A percentile compares a stretch with the other conserved stretches of the same genome.
phyloP scores from a whole-genome alignment of 2,113 vertebrate species.

The Falcunculus frontatus region DNA sequence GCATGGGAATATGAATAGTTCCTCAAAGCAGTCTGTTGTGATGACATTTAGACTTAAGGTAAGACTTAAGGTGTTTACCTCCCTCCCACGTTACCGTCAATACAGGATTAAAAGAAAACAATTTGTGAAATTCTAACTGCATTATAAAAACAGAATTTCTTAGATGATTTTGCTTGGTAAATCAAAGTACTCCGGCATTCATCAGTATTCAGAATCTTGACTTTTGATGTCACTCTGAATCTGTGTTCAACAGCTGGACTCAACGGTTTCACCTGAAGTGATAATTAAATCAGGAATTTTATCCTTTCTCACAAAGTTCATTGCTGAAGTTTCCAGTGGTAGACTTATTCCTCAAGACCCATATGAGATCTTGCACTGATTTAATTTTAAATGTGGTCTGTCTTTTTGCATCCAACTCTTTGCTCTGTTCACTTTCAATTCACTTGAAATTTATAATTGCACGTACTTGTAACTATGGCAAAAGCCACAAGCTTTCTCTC shows the following conservation, averaged over 20 bases:
- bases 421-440: background rate
- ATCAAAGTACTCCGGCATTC: background rate
- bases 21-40: background rate
- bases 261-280: background rate
- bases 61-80: background rate
- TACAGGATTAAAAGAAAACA: background rate
- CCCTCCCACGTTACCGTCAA: background rate
- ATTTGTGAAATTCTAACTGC: background rate
- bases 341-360: background rate
- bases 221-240: background rate
- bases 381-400: background rate
- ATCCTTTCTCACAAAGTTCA: background rate
- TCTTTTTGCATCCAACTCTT: background rate
- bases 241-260: background rate
- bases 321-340: background rate
- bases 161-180: background rate
- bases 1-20: background rate
- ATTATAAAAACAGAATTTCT: background rate
- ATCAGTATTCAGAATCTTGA: background rate
- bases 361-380: background rate
- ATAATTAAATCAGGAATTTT: background rate
- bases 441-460: background rate
- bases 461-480: background rate
- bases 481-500: background rate
- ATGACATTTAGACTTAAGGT: background rate